Percentiles rank a stretch among this genome's conserved stretches.
phyloP scores from a whole-genome alignment of 1,140 invertebrate species.

The Hormaphis cornu region DNA sequence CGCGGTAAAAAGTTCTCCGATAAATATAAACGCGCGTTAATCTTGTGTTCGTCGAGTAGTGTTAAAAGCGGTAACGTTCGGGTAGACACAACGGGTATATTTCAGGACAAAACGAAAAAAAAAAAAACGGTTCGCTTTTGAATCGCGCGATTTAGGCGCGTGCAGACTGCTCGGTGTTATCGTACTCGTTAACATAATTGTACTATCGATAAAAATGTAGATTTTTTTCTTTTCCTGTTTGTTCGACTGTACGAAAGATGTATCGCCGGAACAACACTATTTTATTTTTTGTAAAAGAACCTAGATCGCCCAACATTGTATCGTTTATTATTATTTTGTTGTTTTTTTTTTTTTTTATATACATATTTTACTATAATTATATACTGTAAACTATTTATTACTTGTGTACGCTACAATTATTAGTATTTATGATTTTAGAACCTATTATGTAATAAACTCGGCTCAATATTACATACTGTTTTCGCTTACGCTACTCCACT shows the following conservation, averaged over 20 bases:
- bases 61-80: no score
- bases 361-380: background rate
- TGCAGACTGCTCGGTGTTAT: slow-evolving; percentile 1
- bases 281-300: no score
- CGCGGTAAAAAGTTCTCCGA: no score
- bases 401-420: slow-evolving; percentile 16
- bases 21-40: no score
- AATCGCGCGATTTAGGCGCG: background rate
- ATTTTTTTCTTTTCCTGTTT: background rate
- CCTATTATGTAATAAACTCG: slow-evolving; percentile 7
- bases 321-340: no score
- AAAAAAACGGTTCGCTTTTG: background rate
- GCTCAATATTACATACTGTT: slow-evolving; percentile 1
- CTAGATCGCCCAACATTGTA: no score
- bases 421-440: slow-evolving; percentile 24
- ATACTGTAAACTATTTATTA: slow-evolving; percentile 7
- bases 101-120: slow-evolving; percentile 2
- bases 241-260: no score
- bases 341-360: no score
- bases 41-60: no score
- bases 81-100: slow-evolving; percentile 13
- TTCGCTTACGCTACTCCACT: background rate
- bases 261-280: no score
- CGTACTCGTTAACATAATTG: background rate
- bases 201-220: background rate